phyloP scores from a whole-genome alignment of 2,113 vertebrate species.

The Sphaerodactylus townsendi region DNA sequence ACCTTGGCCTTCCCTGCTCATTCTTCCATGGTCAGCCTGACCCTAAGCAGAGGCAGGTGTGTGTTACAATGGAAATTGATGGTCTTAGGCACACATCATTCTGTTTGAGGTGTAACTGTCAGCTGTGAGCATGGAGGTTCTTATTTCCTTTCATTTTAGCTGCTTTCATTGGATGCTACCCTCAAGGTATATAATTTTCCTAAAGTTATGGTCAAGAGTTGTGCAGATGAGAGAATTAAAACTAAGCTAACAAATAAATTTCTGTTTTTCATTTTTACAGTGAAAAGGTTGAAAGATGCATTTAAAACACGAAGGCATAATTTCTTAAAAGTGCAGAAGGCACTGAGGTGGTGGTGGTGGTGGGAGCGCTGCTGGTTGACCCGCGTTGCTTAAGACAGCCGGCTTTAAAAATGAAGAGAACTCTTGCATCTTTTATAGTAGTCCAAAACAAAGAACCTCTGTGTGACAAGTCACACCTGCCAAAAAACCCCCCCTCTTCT shows the following conservation, averaged over 20 bases:
- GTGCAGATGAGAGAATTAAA: neutral
- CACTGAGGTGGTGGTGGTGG: neutral
- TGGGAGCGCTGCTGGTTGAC: neutral
- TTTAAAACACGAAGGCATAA: neutral
- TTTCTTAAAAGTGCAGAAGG: neutral
- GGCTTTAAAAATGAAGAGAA: neutral
- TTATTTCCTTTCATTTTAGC: neutral
- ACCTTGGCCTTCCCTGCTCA: neutral
- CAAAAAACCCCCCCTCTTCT: too few species aligned
- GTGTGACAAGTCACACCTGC: too few species aligned
- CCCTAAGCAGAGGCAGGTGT: neutral
- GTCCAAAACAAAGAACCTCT: neutral
- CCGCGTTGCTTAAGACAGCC: too few species aligned
- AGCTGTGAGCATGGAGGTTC: neutral
- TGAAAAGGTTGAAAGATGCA: neutral
- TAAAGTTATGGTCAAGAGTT: neutral
- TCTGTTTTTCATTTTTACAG: neutral
- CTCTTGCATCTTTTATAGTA: neutral
- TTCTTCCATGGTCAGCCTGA: neutral
- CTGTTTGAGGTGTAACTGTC: neutral
- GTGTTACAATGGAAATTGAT: neutral
- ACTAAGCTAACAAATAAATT: neutral
- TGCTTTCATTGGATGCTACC: neutral
- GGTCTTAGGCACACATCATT: neutral
- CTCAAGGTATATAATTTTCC: neutral